These are phyloP conservation scores for Ctenoplectra terminalis DNA, from an alignment of 1,140 invertebrate genomes.

Conservation along the genomic window DNA sequence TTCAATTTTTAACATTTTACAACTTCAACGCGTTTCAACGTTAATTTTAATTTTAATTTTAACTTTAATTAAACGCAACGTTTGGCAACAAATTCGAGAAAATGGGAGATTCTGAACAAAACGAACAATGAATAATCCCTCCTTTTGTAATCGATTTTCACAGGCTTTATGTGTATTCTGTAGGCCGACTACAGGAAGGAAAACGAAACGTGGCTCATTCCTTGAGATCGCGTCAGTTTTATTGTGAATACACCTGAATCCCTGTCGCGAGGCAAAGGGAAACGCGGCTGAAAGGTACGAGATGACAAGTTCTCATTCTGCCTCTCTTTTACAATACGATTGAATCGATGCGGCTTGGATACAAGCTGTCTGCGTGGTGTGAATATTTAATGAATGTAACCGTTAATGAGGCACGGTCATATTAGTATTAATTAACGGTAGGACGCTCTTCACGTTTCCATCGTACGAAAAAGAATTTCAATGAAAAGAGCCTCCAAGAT, in stretches of 20 bases:
- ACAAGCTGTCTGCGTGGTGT: conserved; percentile 64
- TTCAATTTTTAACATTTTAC: too few relatives aligned
- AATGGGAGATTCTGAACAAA: too few relatives aligned
- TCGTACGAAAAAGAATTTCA: conserved; percentile 46
- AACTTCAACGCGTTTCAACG: too few relatives aligned
- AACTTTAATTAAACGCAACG: too few relatives aligned
- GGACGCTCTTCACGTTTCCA: conserved; percentile 58
- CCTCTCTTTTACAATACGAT: conserved; percentile 70
- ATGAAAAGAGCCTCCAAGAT: conserved; percentile 54
- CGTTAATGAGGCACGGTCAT: conserved; percentile 77
- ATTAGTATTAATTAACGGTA: conserved; percentile 78
- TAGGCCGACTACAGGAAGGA: not conserved
- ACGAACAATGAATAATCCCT: not conserved
- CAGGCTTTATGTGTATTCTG: not conserved
- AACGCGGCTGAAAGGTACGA: conserved; percentile 55
- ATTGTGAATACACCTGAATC: conserved; percentile 58
- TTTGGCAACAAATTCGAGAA: too few relatives aligned
- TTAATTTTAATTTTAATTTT: too few relatives aligned
- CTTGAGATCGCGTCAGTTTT: conserved; percentile 36
- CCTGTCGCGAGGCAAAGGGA: conserved; percentile 48
- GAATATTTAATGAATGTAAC: conserved; percentile 77
- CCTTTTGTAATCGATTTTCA: conserved; percentile 2
- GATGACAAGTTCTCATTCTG: conserved; percentile 62
- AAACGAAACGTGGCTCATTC: conserved; percentile 13
- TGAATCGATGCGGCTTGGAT: conserved; percentile 72